Base-by-base conservation (phyloP, 2,797 vertebrate species). In the Meda fulgida region DNA sequence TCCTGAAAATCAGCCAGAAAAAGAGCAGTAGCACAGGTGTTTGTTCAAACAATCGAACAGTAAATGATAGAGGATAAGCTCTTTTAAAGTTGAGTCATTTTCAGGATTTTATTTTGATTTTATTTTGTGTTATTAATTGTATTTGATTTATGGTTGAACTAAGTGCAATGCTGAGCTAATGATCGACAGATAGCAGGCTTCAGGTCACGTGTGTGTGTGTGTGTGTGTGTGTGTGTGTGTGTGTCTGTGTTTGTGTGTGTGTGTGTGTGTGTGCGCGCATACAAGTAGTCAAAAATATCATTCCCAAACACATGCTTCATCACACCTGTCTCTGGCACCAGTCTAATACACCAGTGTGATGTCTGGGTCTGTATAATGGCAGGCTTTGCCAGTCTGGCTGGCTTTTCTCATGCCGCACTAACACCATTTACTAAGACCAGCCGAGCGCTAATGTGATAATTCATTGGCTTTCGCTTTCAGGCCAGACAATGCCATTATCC, bases 281-380 rank as follows among this genome's bases (percentile, higher is more conserved):
- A 31, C 36, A 84, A 58, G 51, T 67, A 26, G n/a, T 84, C 26
- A 34, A 51, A 77, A 77, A 58, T 69, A 78, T 84, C 63, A 36
- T 14, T 65, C 34, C 63, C 73, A 69, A 58, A 40, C 48, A 70
- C 48, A 84, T 60, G 75, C 66, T 77, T 69, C 48, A 58, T 80
- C 67, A 72, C 77, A 65, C 77, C 77, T 80, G 77, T 85, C 77
- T 5, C 46, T 84, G 83, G 75, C 75, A 78, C 83, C 65, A 71
- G 65, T 70, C 55, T 72, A 80, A 85, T 85, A 85, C 73, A 80
- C 76, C 77, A 80, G 77, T 80, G 77, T 85, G 84, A 73, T 85
- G 77, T 84, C 84, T 85, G 31, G 43, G 65, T 82, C 40, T 26
- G 23, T 55, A 77, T 81, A 77, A 77, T 81, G 40, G 51, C 82